Conservation (phyloP, 1,140 invertebrate genomes). For the Ladona fulva region DNA sequence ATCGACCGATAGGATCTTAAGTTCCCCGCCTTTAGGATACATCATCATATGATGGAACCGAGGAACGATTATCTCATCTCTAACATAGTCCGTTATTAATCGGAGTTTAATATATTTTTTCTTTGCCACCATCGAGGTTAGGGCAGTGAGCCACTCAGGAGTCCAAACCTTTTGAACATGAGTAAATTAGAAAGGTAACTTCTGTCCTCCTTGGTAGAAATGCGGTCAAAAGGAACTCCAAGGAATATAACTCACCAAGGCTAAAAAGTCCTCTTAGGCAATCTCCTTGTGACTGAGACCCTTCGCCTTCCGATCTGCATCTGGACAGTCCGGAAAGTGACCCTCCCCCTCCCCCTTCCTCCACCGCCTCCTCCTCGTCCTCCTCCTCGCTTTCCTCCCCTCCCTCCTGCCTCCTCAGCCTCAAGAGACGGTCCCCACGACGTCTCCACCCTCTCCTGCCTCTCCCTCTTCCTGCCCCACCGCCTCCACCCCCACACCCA, state of each 20-base stretch:
- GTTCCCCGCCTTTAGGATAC: no score
- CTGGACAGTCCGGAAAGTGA: background rate
- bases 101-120: no score
- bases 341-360: background rate
- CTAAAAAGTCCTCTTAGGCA: background rate
- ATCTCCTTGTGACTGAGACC: background rate
- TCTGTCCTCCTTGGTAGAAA: background rate
- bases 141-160: no score
- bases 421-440: background rate
- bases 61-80: no score
- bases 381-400: background rate
- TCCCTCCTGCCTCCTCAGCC: background rate
- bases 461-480: background rate
- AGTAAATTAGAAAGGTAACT: no score
- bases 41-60: no score
- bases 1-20: no score
- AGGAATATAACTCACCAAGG: no score
- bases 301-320: background rate
- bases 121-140: no score
- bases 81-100: no score
- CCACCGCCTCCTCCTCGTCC: background rate
- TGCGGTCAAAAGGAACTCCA: background rate
- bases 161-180: no score
- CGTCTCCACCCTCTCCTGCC: background rate
- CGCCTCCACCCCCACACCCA: background rate